phyloP scores from a whole-genome alignment of 2,797 vertebrate genomes.

The Protosalanx chinensis region DNA sequence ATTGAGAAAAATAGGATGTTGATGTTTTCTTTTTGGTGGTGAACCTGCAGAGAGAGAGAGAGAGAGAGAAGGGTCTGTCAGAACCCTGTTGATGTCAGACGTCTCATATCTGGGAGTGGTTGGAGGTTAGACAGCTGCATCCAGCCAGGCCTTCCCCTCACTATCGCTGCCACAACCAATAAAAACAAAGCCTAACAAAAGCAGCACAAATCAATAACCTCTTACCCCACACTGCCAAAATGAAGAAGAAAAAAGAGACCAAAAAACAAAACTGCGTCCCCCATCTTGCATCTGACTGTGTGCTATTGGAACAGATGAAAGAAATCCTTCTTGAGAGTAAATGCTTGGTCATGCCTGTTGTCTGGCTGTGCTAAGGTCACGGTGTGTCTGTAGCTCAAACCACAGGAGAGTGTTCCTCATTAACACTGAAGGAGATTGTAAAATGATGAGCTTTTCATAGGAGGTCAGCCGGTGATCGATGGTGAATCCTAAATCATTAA shows the following conservation, averaged over 20 bases:
- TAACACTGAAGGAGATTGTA: slow-evolving; percentile 72
- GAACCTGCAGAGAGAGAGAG: no score
- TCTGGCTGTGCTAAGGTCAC: slow-evolving; percentile 51
- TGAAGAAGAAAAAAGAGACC: not conserved
- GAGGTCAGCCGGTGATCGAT: slow-evolving; percentile 79
- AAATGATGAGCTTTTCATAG: slow-evolving; percentile 75
- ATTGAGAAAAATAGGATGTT: not conserved
- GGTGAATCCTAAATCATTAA: slow-evolving; percentile 74
- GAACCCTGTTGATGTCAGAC: no score
- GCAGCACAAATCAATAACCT: slow-evolving; percentile 14
- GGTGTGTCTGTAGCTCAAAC: slow-evolving; percentile 45
- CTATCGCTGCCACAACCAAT: not conserved
- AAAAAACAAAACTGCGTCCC: not conserved
- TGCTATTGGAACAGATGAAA: not conserved
- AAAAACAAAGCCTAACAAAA: slow-evolving; percentile 11
- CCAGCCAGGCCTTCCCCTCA: not conserved
- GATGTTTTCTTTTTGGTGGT: not conserved
- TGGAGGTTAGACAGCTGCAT: no score
- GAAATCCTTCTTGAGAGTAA: not conserved
- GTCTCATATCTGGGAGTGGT: no score
- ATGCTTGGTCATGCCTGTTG: slow-evolving; percentile 39
- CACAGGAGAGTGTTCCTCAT: slow-evolving; percentile 67
- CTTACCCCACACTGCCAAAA: slow-evolving; percentile 3
- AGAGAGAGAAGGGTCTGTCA: no score
- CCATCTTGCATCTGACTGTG: slow-evolving; percentile 11